Evolutionary conservation across 2,113 vertebrate species (phyloP), one percentile per base, ranked within the genome.

Genomic region (Fukomys damarensis): DNA sequence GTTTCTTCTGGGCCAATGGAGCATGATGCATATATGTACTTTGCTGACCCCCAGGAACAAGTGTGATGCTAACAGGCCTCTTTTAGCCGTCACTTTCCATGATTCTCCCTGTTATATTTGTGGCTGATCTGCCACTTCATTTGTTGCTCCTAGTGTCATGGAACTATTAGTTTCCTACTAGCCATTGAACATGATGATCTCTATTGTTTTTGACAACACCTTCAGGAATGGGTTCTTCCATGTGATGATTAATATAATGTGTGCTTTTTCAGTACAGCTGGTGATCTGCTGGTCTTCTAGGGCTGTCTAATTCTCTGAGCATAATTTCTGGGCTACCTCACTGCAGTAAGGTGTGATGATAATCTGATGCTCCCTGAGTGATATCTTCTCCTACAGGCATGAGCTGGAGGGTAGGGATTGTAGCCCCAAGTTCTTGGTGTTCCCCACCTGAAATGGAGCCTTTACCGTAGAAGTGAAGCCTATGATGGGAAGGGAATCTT

Each of bases 1-100:
- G 72, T 86, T 96, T n/a, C 52, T 92, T 94, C 35, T 81, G n/a
- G 86, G 54, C n/a, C 74, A 94, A 72, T 65, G 7, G 54, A 86
- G 11, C 52, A 1, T 61, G 61, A 26, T 35, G 85, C 63, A 89
- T 4, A 0, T 68, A 17, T n/a, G 82, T 7, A 82, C 26, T 43
- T 83, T 92, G 46, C 46, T 89, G 35, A 90, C 30, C 76, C 89
- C 63, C 30, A 86, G 46, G 35, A 30, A 82, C 86, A 86, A 95
- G 19, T 84, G 8, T 92, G 65, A 81, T 72, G 30, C 70, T 93
- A 82, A 82, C 13, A 94, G n/a, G 12, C 32, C 16, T 82, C 43
- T 72, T 93, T 93, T 59, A 83, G 35, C 5, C 70, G 3, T 65
- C 20, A 74, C 2, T 93, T 54, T 89, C 32, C n/a, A 65, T 56